Evolutionary conservation across 2,113 vertebrate species (phyloP).

Genomic region (Zingel zingel): DNA sequence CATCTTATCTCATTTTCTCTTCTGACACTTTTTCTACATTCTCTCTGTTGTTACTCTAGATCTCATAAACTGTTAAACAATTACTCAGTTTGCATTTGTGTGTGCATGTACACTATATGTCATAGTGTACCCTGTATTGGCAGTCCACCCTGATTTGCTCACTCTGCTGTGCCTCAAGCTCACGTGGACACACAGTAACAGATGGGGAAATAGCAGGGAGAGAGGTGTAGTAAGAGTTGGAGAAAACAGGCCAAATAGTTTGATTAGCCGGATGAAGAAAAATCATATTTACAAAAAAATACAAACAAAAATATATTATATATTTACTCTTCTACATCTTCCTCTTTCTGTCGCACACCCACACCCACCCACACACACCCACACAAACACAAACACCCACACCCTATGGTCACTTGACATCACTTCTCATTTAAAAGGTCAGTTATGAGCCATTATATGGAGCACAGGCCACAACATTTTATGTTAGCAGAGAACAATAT

Average conservation of each 20-base stretch:
- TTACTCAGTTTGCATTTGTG: constrained; percentile 5
- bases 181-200: constrained; percentile 52
- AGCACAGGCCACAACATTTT: constrained; percentile 30
- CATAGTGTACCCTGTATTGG: constrained; percentile 41
- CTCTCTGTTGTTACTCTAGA: not conserved
- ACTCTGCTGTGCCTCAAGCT: constrained; percentile 46
- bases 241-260: constrained; percentile 32
- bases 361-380: too few species aligned
- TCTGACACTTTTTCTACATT: not conserved
- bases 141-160: constrained; percentile 53
- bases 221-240: constrained; percentile 22
- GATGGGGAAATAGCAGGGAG: constrained; percentile 71
- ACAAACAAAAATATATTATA: too few species aligned
- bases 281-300: not conserved
- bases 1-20: not conserved
- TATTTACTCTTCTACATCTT: not conserved
- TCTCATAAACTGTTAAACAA: not conserved
- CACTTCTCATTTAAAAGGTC: constrained; percentile 40
- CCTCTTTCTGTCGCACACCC: not conserved
- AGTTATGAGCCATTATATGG: constrained; percentile 16
- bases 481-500: constrained; percentile 45
- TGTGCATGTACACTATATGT: constrained; percentile 11
- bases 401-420: constrained; percentile 22
- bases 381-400: too few species aligned
- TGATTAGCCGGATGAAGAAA: not conserved